Conservation (phyloP, 2,888 invertebrate species). For the Philereme vetulata region DNA sequence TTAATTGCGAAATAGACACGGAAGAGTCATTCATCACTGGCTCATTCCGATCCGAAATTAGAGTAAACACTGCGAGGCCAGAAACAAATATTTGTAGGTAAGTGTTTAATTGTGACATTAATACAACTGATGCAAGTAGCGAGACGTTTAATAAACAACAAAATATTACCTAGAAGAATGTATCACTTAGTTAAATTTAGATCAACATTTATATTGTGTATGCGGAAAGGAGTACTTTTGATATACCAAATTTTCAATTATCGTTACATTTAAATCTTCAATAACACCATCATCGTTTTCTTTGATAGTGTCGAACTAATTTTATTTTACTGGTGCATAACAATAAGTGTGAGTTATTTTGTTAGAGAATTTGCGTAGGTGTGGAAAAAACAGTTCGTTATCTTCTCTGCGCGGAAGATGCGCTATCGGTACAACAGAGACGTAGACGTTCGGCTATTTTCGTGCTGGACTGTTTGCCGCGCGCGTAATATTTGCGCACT, state of each 20-base stretch:
- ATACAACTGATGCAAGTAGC: constrained; percentile 1
- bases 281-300: background rate
- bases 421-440: constrained; percentile 59
- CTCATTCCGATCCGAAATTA: constrained; percentile 49
- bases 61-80: constrained; percentile 9
- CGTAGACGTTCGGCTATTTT: constrained; percentile 68
- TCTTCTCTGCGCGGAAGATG: constrained; percentile 60
- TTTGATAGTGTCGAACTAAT: background rate
- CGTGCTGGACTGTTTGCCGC: constrained; percentile 62
- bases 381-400: constrained; percentile 63
- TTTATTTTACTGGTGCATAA: constrained; percentile 39
- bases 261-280: background rate
- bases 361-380: constrained; percentile 60
- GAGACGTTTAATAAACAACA: constrained; percentile 3
- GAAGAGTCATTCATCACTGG: constrained; percentile 50
- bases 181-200: background rate
- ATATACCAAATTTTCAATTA: background rate
- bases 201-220: background rate
- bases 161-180: background rate
- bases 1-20: constrained; percentile 60
- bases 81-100: constrained; percentile 10
- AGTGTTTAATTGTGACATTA: constrained; percentile 15
- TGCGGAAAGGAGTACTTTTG: background rate
- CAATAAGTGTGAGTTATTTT: constrained; percentile 48
- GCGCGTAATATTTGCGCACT: constrained; percentile 66